phyloP scores from a whole-genome alignment of 37 sponge, comb jelly and placozoan genomes.

The Beroe forskalii region DNA sequence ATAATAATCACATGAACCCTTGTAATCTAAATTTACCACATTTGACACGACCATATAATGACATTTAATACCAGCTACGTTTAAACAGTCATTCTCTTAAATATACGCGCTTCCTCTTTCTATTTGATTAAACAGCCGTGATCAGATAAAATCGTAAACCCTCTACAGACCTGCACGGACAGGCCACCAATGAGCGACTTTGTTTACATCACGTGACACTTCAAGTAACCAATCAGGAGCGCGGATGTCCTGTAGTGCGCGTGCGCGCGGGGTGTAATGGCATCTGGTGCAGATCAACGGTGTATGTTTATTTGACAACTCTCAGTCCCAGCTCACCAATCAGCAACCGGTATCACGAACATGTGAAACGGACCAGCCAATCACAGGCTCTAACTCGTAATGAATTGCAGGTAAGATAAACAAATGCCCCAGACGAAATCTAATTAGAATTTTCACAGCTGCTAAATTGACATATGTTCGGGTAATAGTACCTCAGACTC shows the following conservation, averaged over 20 bases:
- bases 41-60: no score
- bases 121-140: no score
- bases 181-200: no score
- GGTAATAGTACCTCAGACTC: neutral
- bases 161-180: no score
- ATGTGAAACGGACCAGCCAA: neutral
- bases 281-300: neutral
- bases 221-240: neutral
- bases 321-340: neutral
- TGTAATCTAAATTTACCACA: no score
- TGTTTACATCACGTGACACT: neutral
- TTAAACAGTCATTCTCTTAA: no score
- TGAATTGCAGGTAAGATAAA: slow-evolving; percentile 61
- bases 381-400: neutral
- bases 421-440: slow-evolving; percentile 61
- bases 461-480: slow-evolving; percentile 50
- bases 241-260: neutral
- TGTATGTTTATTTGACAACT: neutral
- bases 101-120: no score
- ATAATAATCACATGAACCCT: no score
- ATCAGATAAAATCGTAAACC: no score
- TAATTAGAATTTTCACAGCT: slow-evolving; percentile 57
- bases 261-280: neutral
- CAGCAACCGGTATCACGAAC: neutral
- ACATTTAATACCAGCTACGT: no score